Evolutionary conservation across 2,113 vertebrate genomes (phyloP), one percentile per base, ranked within the genome.

Genomic region (Alectura lathami): DNA sequence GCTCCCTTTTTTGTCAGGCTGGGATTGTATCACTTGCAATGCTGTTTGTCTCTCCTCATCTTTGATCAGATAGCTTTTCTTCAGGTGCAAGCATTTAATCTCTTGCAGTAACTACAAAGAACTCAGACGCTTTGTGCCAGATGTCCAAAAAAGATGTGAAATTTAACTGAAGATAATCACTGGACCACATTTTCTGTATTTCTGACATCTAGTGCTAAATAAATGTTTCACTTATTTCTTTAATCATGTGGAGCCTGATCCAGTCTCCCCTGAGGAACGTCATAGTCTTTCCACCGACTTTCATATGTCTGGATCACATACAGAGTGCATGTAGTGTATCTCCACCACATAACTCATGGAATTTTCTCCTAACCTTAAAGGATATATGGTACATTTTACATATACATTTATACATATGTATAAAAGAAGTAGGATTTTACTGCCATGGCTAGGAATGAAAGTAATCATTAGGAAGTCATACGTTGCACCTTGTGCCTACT

Each of bases 391-490:
- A 82, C 54, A 29, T 92, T 89, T 76, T 74, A 59, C 4, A 0
- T 36, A 9, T 9, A 17, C 5, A 17, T 40, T 45, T 5, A 32
- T 3, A 72, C 22, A 66, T 2, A 29, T 27, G 22, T 32, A 72
- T 84, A 51, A 86, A 92, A 75, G 45, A 11, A 86, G 17, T 32
- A 59, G 74, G 62, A 66, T 84, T 95, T 87, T 89, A 88, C 27
- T 70, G 50, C 79, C 57, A 42, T 94, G 89, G 89, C 80, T 84
- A 56, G 45, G 89, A 84, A 95, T 96, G 74, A 94, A 96, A 95
- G 89, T 15, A 92, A 74, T 85, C 89, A 78, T 86, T 77, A 84
- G 78, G 85, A 95, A 80, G 79, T 22, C 11, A 72, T 96, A 86
- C 82, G 73, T 94, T 91, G 79, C 88, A 74, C 45, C 16, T 91